A percentile compares a stretch with the other conserved stretches of the same genome.
Conservation (phyloP, 2,888 invertebrate genomes). For the Geotrupes spiniger region DNA sequence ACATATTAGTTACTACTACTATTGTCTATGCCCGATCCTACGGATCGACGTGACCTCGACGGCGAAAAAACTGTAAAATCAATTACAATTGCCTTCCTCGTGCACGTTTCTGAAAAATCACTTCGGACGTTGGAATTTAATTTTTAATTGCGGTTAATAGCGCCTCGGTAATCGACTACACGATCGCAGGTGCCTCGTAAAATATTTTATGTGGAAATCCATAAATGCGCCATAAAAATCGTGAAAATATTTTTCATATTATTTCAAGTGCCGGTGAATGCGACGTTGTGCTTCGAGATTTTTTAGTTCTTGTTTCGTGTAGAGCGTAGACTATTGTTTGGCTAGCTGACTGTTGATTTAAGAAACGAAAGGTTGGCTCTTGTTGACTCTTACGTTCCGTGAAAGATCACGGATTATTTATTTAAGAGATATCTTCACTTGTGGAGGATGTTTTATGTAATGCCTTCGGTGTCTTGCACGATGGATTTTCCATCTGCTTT, state of each 20-base stretch:
- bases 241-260: no score
- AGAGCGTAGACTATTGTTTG: constrained; percentile 17
- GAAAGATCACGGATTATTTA: constrained; percentile 15
- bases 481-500: neutral
- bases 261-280: no score
- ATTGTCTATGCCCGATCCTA: constrained; percentile 28
- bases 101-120: no score
- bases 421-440: constrained; percentile 9
- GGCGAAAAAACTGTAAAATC: constrained; percentile 4
- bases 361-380: constrained; percentile 10
- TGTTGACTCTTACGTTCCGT: constrained; percentile 26
- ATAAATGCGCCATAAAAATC: no score
- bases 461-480: neutral
- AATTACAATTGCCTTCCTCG: constrained; percentile 7
- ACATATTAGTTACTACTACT: constrained; percentile 37
- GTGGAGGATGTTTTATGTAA: neutral
- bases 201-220: no score
- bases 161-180: no score
- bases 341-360: constrained; percentile 23
- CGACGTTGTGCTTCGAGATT: neutral
- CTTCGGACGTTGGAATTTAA: no score
- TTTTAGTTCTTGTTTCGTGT: neutral
- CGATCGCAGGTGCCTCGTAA: no score
- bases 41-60: constrained; percentile 19
- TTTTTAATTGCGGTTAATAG: no score